Evolutionary conservation across 2,888 invertebrate genomes (phyloP).

Genomic region (Papilio gigon): DNA sequence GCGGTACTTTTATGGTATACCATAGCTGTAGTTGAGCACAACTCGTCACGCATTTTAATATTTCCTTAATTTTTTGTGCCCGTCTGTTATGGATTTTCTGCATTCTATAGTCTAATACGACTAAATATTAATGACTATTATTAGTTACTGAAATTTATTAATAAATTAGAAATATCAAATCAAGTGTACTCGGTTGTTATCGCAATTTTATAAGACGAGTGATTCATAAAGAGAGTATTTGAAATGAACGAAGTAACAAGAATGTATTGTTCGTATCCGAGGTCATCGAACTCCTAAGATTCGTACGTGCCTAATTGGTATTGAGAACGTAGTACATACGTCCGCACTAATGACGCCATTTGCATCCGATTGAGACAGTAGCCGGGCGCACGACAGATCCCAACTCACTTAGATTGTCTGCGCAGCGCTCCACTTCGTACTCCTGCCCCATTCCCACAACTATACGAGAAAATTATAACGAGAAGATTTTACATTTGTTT

Average conservation of each 20-base stretch:
- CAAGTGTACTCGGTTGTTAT: no score
- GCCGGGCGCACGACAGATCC: slow-evolving; percentile 14
- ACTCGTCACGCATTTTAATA: no score
- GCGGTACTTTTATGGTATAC: no score
- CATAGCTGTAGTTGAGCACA: no score
- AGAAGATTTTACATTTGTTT: background rate
- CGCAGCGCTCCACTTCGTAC: background rate
- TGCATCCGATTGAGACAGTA: slow-evolving; percentile 32
- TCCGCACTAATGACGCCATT: slow-evolving; percentile 32
- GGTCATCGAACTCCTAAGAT: slow-evolving; percentile 31
- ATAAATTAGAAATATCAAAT: no score
- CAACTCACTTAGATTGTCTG: slow-evolving; percentile 7
- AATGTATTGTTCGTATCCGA: background rate
- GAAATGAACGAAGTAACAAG: background rate
- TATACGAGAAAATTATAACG: no score
- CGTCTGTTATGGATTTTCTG: no score
- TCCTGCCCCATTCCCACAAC: no score
- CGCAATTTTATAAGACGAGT: background rate
- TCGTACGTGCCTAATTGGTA: slow-evolving; percentile 21
- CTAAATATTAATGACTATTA: no score
- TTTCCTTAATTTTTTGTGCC: no score
- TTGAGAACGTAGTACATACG: slow-evolving; percentile 21
- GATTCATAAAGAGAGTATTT: background rate
- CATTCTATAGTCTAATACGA: no score
- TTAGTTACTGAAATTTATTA: no score